These are phyloP conservation scores for Hirundo rustica DNA, from an alignment of 2,797 vertebrate species.

Conservation along the genomic window DNA sequence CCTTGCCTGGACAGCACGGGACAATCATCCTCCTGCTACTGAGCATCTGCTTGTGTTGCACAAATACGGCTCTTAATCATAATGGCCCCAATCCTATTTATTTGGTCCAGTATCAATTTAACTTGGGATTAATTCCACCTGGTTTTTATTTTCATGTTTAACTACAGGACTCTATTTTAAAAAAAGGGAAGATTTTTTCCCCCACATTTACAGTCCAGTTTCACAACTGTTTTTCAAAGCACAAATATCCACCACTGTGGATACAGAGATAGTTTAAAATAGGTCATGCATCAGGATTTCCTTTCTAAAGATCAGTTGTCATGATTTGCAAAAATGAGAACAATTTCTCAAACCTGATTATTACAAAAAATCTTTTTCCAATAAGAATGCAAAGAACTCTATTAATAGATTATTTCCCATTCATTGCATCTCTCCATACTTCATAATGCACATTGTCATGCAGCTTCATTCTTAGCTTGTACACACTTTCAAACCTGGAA, in stretches of 20 bases:
- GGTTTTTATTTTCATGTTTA: conserved; percentile 2
- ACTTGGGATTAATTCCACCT: conserved; percentile 33
- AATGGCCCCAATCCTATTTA: conserved; percentile 53
- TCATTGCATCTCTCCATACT: background rate
- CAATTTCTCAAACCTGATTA: background rate
- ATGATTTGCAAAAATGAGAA: background rate
- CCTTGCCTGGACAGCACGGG: background rate
- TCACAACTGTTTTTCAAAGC: background rate
- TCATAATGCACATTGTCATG: background rate
- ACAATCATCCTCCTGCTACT: background rate
- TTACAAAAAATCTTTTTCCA: background rate
- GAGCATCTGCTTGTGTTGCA: conserved; percentile 34
- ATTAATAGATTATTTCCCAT: background rate
- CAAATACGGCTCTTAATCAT: conserved; percentile 36
- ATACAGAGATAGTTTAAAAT: background rate
- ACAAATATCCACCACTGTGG: background rate
- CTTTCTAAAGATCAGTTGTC: background rate
- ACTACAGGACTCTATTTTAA: background rate
- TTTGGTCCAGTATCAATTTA: conserved; percentile 38
- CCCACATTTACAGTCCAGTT: background rate
- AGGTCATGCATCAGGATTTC: background rate
- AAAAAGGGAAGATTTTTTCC: background rate
- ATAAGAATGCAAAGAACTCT: background rate
- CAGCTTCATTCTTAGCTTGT: background rate
- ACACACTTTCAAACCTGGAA: background rate